These are phyloP conservation scores for Cyclophora albipunctata DNA, from an alignment of 2,888 invertebrate species.

Conservation along the genomic window DNA sequence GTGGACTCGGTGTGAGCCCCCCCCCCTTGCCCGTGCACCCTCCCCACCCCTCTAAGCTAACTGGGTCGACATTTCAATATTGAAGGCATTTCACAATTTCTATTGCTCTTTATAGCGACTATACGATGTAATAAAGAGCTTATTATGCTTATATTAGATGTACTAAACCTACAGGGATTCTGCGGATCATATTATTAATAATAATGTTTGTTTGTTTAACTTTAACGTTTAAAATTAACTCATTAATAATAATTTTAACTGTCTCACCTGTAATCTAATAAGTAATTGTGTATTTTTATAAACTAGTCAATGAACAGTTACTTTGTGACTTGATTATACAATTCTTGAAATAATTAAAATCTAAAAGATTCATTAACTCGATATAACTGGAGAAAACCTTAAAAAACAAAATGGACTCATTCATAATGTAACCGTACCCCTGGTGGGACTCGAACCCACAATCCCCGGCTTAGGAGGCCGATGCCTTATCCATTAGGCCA, in stretches of 20 bases:
- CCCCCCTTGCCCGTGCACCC: conserved; percentile 21
- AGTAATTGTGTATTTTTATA: too few relatives aligned
- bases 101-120: conserved; percentile 55
- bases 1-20: conserved; percentile 27
- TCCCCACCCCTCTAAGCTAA: conserved; percentile 37
- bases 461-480: conserved; percentile 86
- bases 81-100: conserved; percentile 67
- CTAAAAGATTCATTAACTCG: too few relatives aligned
- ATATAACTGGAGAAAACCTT: too few relatives aligned
- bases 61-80: conserved; percentile 68
- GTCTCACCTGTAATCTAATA: too few relatives aligned
- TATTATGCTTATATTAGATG: conserved; percentile 45
- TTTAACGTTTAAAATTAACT: too few relatives aligned
- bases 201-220: too few relatives aligned
- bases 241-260: too few relatives aligned
- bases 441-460: conserved; percentile 86
- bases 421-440: too few relatives aligned
- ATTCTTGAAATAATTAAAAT: too few relatives aligned
- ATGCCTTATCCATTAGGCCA: conserved; percentile 81
- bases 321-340: too few relatives aligned
- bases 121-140: conserved; percentile 56
- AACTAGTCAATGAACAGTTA: too few relatives aligned
- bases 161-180: conserved; percentile 33
- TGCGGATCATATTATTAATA: conserved; percentile 17
- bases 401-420: too few relatives aligned